Percentiles rank a stretch among this genome's conserved stretches.
phyloP scores from a whole-genome alignment of 2,888 invertebrate genomes.

The Caradrina kadenii region DNA sequence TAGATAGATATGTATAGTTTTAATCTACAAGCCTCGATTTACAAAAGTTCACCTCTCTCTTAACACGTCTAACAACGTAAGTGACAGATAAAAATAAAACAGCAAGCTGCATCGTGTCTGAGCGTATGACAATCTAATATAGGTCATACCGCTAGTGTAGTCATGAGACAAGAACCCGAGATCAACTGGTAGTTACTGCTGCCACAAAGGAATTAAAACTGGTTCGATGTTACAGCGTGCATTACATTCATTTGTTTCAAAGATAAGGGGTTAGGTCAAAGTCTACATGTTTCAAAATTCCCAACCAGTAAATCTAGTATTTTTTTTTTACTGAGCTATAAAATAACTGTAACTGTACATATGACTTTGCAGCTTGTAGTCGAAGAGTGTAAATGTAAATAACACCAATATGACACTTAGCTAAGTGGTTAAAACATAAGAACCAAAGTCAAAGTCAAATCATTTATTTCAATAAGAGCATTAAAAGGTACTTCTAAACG shows the following conservation, averaged over 20 bases:
- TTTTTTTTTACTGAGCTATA: conserved; percentile 3
- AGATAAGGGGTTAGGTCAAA: conserved; percentile 55
- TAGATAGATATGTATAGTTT: not conserved
- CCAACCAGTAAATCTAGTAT: conserved; percentile 10
- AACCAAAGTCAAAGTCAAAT: too few species aligned
- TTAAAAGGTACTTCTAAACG: too few species aligned
- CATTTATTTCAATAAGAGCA: too few species aligned
- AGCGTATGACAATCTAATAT: conserved; percentile 57
- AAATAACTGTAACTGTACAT: not conserved
- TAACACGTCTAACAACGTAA: conserved; percentile 30
- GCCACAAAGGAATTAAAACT: conserved; percentile 50
- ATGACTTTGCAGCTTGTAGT: conserved; percentile 9
- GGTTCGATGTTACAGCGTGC: conserved; percentile 51
- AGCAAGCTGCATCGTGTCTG: conserved; percentile 55
- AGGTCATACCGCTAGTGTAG: conserved; percentile 50
- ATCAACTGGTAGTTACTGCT: conserved; percentile 55
- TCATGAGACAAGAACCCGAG: conserved; percentile 53
- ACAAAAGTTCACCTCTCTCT: conserved; percentile 16
- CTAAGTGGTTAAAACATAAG: too few species aligned
- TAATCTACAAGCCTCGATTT: not conserved
- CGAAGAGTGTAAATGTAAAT: not conserved
- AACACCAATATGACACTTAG: conserved; percentile 1
- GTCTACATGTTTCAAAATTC: conserved; percentile 34
- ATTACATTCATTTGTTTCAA: conserved; percentile 39
- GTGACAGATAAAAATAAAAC: conserved; percentile 59